Evolutionary conservation across 2,797 vertebrate genomes (phyloP), one percentile per base, ranked within the genome.

Genomic region (Tauraco hartlaubi): DNA sequence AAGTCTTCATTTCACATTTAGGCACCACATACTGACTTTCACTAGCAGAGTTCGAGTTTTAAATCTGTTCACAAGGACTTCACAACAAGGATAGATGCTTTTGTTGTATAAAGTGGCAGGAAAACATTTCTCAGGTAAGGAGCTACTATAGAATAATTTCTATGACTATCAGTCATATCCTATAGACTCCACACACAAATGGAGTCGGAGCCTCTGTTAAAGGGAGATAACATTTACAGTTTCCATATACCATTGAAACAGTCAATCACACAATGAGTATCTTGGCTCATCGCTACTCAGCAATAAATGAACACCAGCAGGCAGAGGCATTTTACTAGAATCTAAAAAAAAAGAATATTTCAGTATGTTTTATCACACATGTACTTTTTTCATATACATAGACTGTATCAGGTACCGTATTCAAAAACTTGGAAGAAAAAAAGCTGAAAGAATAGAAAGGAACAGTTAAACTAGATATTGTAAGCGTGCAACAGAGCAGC

Each of bases 401-500:
- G 14, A 8, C 48, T 61, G 44, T 11, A 26, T 18, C 23, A 12
- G 2, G n/a, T 11, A 41, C 33, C 3, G 1, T 5, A 58, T 25
- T 21, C 62, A 37, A 78, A 80, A 81, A 15, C n/a, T 26, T 0
- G 7, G 76, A 85, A 29, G 73, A 48, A 56, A 78, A 52, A 48
- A 55, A 59, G 67, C 33, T 74, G 56, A 16, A 82, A 67, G 25
- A 77, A 92, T 0, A 55, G 31, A 84, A 77, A 44, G 64, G 43
- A 89, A 26, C 3, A 67, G 64, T 28, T 49, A 61, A 56, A 54
- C 12, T 22, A 28, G n/a, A 7, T 51, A 51, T 10, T 81, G 19
- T 0, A 1, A n/a, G 17, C 0, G 1, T 6, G 35, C n/a, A 72
- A 39, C 1, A 5, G 37, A 69, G 80, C 22, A 59, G 39, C 3